Evolutionary conservation across 2,797 vertebrate genomes (phyloP).

Genomic region (Sternotherus odoratus): DNA sequence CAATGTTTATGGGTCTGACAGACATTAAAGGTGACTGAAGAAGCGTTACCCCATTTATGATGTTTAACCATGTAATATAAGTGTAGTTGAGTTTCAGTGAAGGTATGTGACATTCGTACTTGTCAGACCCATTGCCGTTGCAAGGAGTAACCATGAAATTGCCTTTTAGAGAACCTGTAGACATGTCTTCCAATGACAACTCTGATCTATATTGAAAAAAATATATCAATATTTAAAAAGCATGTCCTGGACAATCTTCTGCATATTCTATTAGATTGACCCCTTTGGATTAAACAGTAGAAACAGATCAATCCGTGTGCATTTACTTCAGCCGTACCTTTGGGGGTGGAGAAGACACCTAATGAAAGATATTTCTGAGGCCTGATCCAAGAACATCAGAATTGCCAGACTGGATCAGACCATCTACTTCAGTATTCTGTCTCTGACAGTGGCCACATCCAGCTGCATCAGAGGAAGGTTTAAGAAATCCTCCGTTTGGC

Average conservation of each 20-base stretch:
- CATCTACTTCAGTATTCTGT: not conserved
- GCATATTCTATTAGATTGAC: not conserved
- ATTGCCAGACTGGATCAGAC: not conserved
- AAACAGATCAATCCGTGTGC: not conserved
- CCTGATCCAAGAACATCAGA: not conserved
- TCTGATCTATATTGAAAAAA: conserved; percentile 73
- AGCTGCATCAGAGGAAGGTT: not conserved
- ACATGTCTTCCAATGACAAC: conserved; percentile 8
- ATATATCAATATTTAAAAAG: not conserved
- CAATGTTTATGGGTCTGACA: conserved; percentile 76
- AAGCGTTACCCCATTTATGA: conserved; percentile 5
- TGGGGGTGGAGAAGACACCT: not conserved
- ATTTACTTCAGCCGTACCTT: not conserved
- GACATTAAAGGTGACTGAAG: conserved; percentile 78
- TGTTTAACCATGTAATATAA: conserved; percentile 80
- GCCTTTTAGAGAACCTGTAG: conserved; percentile 11
- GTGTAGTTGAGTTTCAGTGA: conserved; percentile 57
- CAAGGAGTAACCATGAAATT: conserved; percentile 30
- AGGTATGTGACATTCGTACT: conserved; percentile 80
- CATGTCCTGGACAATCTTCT: not conserved
- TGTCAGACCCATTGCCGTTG: conserved; percentile 40
- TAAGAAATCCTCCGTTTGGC: not conserved
- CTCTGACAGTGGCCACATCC: not conserved
- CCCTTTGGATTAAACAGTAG: not conserved
- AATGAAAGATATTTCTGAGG: not conserved